Percentiles rank a stretch among this genome's conserved stretches.
These are phyloP conservation scores for Catostomus latipinnis DNA, from an alignment of 2,797 vertebrate genomes.

Conservation along the genomic window DNA sequence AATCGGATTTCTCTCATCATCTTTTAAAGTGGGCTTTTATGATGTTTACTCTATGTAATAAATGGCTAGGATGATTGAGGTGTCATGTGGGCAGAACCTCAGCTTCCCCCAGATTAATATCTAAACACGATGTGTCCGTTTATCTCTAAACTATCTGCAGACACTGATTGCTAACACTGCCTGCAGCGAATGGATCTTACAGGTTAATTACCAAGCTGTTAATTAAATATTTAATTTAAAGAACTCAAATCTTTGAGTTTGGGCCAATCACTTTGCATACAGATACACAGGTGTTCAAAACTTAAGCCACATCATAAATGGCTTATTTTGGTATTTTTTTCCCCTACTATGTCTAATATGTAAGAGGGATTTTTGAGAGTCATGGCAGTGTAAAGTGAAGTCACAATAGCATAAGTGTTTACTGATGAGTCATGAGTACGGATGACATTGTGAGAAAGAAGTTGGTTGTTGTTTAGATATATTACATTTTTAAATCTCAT, in stretches of 20 bases:
- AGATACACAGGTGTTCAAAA: slow-evolving; percentile 43
- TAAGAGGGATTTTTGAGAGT: slow-evolving; percentile 1
- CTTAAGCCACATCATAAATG: slow-evolving; percentile 22
- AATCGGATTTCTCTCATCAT: slow-evolving; percentile 68
- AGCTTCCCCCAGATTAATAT: slow-evolving; percentile 32
- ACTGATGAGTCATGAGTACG: neutral
- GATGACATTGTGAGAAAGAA: neutral
- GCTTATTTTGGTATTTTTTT: neutral
- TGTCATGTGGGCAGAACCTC: slow-evolving; percentile 54
- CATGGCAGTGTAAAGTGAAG: neutral
- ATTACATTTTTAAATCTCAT: slow-evolving; percentile 2
- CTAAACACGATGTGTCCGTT: slow-evolving; percentile 40
- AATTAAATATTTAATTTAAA: slow-evolving; percentile 46
- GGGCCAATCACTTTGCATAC: slow-evolving; percentile 21
- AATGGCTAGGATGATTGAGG: slow-evolving; percentile 64
- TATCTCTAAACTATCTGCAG: slow-evolving; percentile 34
- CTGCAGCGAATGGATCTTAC: slow-evolving; percentile 25
- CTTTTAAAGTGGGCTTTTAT: slow-evolving; percentile 69
- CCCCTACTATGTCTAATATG: neutral
- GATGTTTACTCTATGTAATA: slow-evolving; percentile 68
- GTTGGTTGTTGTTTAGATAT: slow-evolving; percentile 4
- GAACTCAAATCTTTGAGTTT: slow-evolving; percentile 34
- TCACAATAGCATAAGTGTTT: neutral
- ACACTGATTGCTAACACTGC: slow-evolving; percentile 23
- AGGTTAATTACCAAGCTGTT: slow-evolving; percentile 28